A percentile compares a stretch with the other conserved stretches of the same genome.
These are phyloP conservation scores for Remorina albescens DNA, from an alignment of 2,797 vertebrate genomes.

Conservation along the genomic window DNA sequence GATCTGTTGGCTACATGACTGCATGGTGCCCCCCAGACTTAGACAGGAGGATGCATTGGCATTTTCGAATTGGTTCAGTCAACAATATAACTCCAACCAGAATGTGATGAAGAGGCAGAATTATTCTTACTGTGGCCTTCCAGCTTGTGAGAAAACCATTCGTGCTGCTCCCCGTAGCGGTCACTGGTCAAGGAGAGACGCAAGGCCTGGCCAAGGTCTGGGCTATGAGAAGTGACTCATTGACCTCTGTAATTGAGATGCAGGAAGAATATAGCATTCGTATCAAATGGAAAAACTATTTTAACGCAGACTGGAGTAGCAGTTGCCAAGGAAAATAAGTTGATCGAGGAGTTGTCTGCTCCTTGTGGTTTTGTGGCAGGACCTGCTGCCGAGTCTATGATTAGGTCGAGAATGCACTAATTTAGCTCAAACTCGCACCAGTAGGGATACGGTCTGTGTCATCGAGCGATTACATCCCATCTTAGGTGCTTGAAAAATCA, in stretches of 20 bases:
- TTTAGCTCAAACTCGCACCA: conserved; percentile 72
- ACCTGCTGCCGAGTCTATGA: conserved; percentile 81
- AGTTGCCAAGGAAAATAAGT: conserved; percentile 84
- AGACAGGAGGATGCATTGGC: conserved; percentile 30
- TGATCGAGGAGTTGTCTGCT: conserved; percentile 78
- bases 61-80: conserved; percentile 33
- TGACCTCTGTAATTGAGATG: conserved; percentile 83
- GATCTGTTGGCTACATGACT: conserved; percentile 36
- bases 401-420: conserved; percentile 77
- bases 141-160: conserved; percentile 75
- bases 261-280: conserved; percentile 78
- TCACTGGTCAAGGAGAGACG: conserved; percentile 76
- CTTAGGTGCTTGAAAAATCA: conserved; percentile 44
- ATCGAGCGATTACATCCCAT: conserved; percentile 48
- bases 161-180: conserved; percentile 68
- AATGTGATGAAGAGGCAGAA: conserved; percentile 75
- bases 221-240: conserved; percentile 72
- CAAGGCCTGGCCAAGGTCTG: conserved; percentile 58
- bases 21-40: conserved; percentile 20
- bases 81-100: conserved; percentile 52
- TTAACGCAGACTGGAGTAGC: conserved; percentile 78
- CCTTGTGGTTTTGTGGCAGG: conserved; percentile 77
- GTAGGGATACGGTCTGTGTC: conserved; percentile 58
- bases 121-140: conserved; percentile 72
- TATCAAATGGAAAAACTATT: conserved; percentile 85